Conservation (phyloP, 2,888 invertebrate genomes). For the Ophraella communa region DNA sequence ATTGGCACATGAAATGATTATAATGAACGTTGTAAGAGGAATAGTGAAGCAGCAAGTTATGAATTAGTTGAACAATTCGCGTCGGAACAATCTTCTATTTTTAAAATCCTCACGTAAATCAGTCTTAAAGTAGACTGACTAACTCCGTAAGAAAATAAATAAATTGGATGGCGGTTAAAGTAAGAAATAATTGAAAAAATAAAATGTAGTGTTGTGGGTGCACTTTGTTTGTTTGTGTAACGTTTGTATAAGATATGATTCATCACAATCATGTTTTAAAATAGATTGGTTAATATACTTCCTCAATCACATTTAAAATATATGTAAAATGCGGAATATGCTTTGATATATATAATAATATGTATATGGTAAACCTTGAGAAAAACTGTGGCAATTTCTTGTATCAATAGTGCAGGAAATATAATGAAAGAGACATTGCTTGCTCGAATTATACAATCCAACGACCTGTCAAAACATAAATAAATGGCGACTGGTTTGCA, state of each 20-base stretch:
- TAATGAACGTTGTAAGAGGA: constrained; percentile 15
- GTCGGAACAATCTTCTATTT: constrained; percentile 17
- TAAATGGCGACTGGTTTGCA: no score
- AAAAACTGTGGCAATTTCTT: no score
- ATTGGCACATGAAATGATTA: constrained; percentile 23
- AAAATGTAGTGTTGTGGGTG: background rate
- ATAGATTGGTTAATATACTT: background rate
- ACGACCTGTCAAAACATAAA: no score
- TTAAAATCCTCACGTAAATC: no score
- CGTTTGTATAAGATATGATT: background rate
- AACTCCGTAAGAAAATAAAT: constrained; percentile 7
- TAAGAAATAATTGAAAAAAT: background rate
- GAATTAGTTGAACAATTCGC: constrained; percentile 16
- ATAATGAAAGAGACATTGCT: no score
- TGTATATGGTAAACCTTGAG: no score
- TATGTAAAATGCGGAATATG: no score
- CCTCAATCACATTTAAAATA: background rate
- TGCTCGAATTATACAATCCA: no score
- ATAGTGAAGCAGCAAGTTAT: constrained; percentile 11
- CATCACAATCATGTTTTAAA: background rate
- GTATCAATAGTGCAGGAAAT: no score
- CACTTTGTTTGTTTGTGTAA: background rate
- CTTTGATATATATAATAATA: no score
- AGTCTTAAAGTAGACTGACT: constrained; percentile 1
- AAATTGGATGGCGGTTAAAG: background rate